Base-by-base conservation (phyloP, 2,888 invertebrate genomes). In the Hirtodrosophila cameraria region DNA sequence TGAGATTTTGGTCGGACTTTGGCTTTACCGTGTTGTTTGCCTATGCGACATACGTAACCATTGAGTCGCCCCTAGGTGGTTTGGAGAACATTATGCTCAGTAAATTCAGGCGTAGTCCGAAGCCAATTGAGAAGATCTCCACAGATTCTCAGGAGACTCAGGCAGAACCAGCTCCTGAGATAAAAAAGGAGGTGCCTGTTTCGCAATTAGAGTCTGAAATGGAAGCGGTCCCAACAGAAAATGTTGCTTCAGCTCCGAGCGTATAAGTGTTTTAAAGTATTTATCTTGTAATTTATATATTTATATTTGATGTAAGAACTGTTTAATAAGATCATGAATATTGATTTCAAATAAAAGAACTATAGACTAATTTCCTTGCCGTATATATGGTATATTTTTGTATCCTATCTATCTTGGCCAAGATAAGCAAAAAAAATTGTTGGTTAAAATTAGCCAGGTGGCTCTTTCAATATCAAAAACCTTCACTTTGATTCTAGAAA, bases 1-100 rank as follows among this genome's bases (percentile, higher is more conserved):
- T 84, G 0, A 68, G 60, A 0, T 89, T 88, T 35, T 90, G 89
- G 90, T 65, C 71, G 15, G 77, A 82, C 66, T 88, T 89, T 27
- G 88, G 85, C 8, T 65, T 87, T 2, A 87, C 88, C 0, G 1
- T 89, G 2, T 55, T 78, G 2, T 13, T 61, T 2, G 25, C 79
- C 35, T 33, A 63, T 35, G 13, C 42, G 2, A 65, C 60, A 38
- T 66, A 78, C 13, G 16, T 74, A 0, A 48, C 31, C 6, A 52
- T 79, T 4, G 79, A 82, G 38, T 67, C 65, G 5, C 83, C 86
- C 0, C 8, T 85, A 3, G 75, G 55, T 0, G 64, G 65, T 1
- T 23, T 79, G 7, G 71, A 60, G 63, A 64, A 25, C 58, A 49
- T 69, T 50, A 62, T 54, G 50, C 49, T 68, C 7, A 49, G 35